A percentile compares a stretch with the other conserved stretches of the same genome.
Evolutionary conservation across 2,113 vertebrate genomes (phyloP).

Genomic region (Pseudorasbora parva): DNA sequence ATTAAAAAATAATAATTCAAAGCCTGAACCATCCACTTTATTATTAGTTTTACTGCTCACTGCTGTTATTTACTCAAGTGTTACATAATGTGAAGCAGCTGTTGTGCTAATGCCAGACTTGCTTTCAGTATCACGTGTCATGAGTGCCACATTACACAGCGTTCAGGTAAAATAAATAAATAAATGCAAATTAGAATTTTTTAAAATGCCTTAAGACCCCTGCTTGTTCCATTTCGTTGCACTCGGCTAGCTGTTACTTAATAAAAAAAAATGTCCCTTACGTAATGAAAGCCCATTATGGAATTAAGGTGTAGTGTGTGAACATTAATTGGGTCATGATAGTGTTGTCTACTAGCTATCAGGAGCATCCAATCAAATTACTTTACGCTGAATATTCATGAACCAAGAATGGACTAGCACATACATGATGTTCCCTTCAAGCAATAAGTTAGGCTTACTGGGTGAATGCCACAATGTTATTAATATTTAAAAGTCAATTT

Average conservation of each 20-base stretch:
- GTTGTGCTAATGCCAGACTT: slow-evolving; percentile 1
- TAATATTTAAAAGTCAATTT: no score
- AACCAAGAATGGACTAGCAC: background rate
- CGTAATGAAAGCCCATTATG: background rate
- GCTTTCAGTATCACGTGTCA: background rate
- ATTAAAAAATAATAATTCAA: background rate
- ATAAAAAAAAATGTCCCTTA: background rate
- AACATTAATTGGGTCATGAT: background rate
- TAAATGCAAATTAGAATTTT: background rate
- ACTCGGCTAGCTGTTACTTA: background rate
- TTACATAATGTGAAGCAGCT: slow-evolving; percentile 23
- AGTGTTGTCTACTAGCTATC: background rate
- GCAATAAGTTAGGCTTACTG: background rate
- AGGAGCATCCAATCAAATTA: background rate
- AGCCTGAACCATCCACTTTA: background rate
- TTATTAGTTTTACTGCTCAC: background rate
- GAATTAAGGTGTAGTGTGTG: background rate
- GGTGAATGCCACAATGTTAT: no score
- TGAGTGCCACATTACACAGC: background rate
- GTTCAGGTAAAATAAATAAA: background rate
- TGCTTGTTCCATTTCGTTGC: background rate
- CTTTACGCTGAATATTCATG: background rate
- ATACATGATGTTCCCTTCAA: no score
- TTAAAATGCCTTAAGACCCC: background rate
- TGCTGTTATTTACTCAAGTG: background rate